Conservation (phyloP, 1,140 invertebrate genomes). For the Rhyzopertha dominica region DNA sequence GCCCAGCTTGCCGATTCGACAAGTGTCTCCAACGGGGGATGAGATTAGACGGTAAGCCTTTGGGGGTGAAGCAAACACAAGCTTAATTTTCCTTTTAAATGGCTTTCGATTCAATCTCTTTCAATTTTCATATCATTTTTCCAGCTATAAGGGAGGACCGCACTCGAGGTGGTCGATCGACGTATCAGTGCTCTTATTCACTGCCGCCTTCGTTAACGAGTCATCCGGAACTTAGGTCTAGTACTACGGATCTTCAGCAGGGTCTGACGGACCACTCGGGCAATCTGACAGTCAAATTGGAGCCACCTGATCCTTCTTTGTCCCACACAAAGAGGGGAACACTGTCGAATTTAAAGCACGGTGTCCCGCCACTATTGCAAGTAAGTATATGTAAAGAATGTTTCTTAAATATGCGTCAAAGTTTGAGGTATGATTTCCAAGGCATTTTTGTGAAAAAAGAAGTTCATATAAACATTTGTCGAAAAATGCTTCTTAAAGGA, state of each 20-base stretch:
- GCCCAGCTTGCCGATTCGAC: slow-evolving; percentile 94
- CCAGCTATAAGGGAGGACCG: slow-evolving; percentile 89
- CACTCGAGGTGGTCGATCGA: slow-evolving; percentile 89
- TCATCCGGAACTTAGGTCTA: slow-evolving; percentile 46
- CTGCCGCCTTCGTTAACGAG: slow-evolving; percentile 64
- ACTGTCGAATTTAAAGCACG: slow-evolving; percentile 36
- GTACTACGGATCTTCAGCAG: slow-evolving; percentile 42
- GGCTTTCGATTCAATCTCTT: background rate
- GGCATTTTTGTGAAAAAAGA: too few species aligned
- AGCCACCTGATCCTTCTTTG: slow-evolving; percentile 31
- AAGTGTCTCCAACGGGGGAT: slow-evolving; percentile 95
- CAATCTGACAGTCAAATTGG: slow-evolving; percentile 37
- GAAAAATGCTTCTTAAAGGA: too few species aligned
- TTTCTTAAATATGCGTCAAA: too few species aligned
- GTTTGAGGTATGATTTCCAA: too few species aligned
- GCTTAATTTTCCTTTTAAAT: background rate
- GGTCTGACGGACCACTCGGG: slow-evolving; percentile 29
- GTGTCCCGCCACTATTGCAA: slow-evolving; percentile 54
- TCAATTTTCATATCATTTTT: slow-evolving; percentile 17
- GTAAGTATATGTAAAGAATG: too few species aligned
- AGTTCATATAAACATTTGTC: too few species aligned
- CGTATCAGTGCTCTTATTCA: slow-evolving; percentile 90
- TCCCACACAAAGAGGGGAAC: slow-evolving; percentile 28
- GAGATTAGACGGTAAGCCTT: slow-evolving; percentile 81
- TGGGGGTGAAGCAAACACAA: background rate